These are phyloP conservation scores for Synaphobranchus kaupii DNA, from an alignment of 2,797 vertebrate species.

Conservation along the genomic window DNA sequence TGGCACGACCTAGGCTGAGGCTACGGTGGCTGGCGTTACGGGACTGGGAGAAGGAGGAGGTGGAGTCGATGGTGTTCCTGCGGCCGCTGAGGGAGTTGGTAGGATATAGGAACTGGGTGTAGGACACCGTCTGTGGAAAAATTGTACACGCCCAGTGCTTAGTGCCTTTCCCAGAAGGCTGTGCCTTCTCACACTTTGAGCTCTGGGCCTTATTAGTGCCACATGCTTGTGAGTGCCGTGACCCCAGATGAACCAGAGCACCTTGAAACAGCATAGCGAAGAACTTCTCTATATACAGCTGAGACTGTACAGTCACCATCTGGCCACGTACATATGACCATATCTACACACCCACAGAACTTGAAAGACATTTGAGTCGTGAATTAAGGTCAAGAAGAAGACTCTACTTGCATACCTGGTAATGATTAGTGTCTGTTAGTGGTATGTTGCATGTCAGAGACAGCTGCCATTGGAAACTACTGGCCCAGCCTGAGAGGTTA, in stretches of 20 bases:
- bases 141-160: constrained; percentile 25
- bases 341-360: not conserved
- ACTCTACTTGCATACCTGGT: not conserved
- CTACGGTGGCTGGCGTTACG: constrained; percentile 95
- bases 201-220: not conserved
- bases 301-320: not conserved
- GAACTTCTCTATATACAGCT: not conserved
- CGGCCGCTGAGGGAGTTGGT: constrained; percentile 91
- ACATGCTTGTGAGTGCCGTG: not conserved
- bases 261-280: not conserved
- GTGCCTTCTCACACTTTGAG: not conserved
- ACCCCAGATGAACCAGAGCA: not conserved
- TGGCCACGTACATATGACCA: not conserved
- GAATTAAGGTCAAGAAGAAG: not conserved
- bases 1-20: constrained; percentile 89
- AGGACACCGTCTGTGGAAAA: constrained; percentile 88
- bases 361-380: not conserved
- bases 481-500: not conserved
- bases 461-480: not conserved
- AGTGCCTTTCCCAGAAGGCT: not conserved
- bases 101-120: constrained; percentile 95
- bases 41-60: constrained; percentile 91
- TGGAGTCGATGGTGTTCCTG: constrained; percentile 96
- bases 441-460: not conserved
- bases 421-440: not conserved